Conservation (phyloP, 2,113 vertebrate genomes). For the Sarotherodon lohbergeri region DNA sequence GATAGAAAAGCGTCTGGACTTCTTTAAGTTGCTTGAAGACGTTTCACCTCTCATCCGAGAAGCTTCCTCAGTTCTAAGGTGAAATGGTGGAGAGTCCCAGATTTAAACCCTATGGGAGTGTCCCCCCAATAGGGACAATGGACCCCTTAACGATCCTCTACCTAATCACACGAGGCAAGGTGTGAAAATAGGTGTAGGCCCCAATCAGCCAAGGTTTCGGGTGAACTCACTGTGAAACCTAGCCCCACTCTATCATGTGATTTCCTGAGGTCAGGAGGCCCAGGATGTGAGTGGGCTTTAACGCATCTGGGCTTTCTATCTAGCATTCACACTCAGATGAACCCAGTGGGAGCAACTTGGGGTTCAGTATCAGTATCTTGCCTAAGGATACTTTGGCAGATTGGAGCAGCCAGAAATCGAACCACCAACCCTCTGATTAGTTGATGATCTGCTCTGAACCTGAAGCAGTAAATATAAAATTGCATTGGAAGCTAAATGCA, state of each 20-base stretch:
- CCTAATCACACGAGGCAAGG: neutral
- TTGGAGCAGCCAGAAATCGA: neutral
- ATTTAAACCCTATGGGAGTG: neutral
- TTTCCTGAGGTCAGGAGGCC: neutral
- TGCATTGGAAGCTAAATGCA: neutral
- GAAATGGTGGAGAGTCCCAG: neutral
- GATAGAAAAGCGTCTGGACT: neutral
- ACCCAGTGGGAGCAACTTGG: neutral
- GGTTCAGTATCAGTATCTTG: neutral
- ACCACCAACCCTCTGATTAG: neutral
- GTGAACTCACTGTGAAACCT: neutral
- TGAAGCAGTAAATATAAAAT: neutral
- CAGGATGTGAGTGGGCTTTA: neutral
- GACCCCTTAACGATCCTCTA: neutral
- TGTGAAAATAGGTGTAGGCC: neutral
- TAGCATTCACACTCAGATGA: fast-evolving
- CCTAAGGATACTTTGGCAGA: neutral
- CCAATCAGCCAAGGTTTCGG: neutral
- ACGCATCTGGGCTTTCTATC: neutral
- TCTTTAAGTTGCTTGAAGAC: neutral
- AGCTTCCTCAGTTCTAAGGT: neutral
- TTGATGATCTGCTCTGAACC: neutral
- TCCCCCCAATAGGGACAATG: neutral
- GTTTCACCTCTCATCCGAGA: neutral
- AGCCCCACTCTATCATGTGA: neutral